Conservation (phyloP, 2,113 vertebrate genomes). For the Tenrec ecaudatus region DNA sequence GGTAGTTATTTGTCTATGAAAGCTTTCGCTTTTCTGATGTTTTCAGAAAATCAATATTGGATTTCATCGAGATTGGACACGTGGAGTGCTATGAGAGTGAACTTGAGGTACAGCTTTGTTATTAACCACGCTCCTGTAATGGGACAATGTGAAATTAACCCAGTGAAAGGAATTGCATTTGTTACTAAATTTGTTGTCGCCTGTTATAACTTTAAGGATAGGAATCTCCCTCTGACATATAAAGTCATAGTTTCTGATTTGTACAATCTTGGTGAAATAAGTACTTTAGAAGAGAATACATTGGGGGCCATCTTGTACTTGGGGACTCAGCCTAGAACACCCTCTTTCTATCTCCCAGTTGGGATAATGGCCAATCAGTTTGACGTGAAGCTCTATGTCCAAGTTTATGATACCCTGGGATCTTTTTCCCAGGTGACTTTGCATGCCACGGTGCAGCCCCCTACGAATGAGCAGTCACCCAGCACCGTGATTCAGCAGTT, state of each 20-base stretch:
- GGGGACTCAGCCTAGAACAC: conserved; percentile 70
- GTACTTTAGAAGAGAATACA: conserved; percentile 78
- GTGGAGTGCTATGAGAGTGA: conserved; percentile 58
- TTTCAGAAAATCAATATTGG: conserved; percentile 1
- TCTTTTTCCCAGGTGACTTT: conserved; percentile 80
- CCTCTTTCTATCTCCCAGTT: conserved; percentile 82
- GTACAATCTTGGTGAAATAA: conserved; percentile 54
- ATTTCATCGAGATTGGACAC: conserved; percentile 67
- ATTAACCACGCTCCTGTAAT: conserved; percentile 75
- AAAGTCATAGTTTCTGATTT: conserved; percentile 82
- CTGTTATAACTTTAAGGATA: conserved; percentile 82
- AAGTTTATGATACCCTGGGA: conserved; percentile 80
- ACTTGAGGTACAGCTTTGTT: conserved; percentile 12
- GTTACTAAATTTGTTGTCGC: conserved; percentile 83
- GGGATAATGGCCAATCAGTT: conserved; percentile 59
- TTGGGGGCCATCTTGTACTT: conserved; percentile 83
- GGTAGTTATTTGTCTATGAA: conserved; percentile 80
- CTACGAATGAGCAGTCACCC: not conserved
- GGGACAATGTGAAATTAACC: conserved; percentile 78
- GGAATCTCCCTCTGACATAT: conserved; percentile 83
- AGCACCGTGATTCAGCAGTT: conserved; percentile 41
- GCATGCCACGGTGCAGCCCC: not conserved
- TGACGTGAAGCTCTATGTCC: conserved; percentile 69
- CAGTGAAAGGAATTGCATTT: conserved; percentile 69
- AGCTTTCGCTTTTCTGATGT: conserved; percentile 76